Base-by-base conservation (phyloP, 1,140 invertebrate genomes). In the Zaprionus taronus region DNA sequence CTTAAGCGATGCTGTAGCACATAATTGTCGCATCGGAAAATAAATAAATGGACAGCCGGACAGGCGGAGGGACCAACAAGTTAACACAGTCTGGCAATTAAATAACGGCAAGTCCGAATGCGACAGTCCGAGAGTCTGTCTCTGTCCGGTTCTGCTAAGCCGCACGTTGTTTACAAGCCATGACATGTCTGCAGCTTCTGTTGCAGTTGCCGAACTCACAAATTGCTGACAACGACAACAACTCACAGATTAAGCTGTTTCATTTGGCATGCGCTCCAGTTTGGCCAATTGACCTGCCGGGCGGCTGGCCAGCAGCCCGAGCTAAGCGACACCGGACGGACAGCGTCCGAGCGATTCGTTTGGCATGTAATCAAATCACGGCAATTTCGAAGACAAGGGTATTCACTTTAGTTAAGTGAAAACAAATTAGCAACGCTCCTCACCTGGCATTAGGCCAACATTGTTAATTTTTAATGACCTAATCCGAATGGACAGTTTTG, bases 261-360 rank as follows among this genome's bases (percentile, higher is more conserved):
- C 70, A 86, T 87, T 80, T 80, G 71, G 84, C 68, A 83, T 79
- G 81, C 68, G 80, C 70, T 72, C 71, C 72, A 81, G 81, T 72
- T 69, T 63, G 51, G 20, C n/a, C 56, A 38, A 75, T 70, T 78
- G 47, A 24, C 47, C 47, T 51, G 47, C 82, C 65, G 66, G 61
- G 34, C 67, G 76, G 24, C 44, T 49, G 55, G 80, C 69, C 66
- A 71, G 31, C 53, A 47, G 66, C 68, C 72, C 66, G 67, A 78
- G 65, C 28, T 9, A 31, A 9, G 28, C 28, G 28, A 31, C 28
- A 31, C 28, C 28, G 9, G 31, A 34, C 69, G 68, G 24, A n/a
- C 53, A 69, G n/a, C n/a, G n/a, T n/a, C 65, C 57, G 57, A 9
- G 26, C 38, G 17, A 24, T 17, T 51, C 44, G 56, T 24, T 47